phyloP scores from a whole-genome alignment of 2,797 vertebrate species.

The Oreochromis mossambicus region DNA sequence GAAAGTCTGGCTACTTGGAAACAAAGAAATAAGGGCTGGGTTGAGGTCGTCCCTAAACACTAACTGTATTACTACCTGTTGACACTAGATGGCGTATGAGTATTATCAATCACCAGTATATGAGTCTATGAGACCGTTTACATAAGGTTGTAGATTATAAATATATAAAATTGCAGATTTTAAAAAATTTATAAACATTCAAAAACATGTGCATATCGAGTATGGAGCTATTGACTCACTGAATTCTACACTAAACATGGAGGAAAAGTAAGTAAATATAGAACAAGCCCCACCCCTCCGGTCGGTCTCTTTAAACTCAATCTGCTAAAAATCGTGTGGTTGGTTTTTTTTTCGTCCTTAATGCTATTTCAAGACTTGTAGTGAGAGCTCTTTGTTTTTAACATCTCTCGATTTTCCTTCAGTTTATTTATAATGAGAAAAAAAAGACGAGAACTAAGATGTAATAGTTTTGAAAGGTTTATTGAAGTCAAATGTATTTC shows the following conservation, averaged over 20 bases:
- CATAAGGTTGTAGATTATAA: too few relatives aligned
- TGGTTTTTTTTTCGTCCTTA: background rate
- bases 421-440: too few relatives aligned
- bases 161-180: background rate
- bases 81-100: background rate
- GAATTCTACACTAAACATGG: background rate
- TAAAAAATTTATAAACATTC: background rate
- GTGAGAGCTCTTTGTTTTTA: background rate
- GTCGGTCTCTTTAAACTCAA: background rate
- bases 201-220: background rate
- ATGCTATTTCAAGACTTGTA: background rate
- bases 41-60: background rate
- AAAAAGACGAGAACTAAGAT: background rate
- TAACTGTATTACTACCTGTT: background rate
- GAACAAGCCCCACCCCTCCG: too few relatives aligned
- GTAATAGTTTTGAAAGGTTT: constrained; percentile 71
- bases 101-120: background rate
- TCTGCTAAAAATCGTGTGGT: background rate
- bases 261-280: background rate
- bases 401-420: background rate
- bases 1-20: background rate
- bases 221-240: background rate
- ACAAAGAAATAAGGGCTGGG: background rate
- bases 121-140: background rate
- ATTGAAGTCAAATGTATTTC: constrained; percentile 72